Conservation (phyloP, 2,113 vertebrate species). For the Cairina moschata region DNA sequence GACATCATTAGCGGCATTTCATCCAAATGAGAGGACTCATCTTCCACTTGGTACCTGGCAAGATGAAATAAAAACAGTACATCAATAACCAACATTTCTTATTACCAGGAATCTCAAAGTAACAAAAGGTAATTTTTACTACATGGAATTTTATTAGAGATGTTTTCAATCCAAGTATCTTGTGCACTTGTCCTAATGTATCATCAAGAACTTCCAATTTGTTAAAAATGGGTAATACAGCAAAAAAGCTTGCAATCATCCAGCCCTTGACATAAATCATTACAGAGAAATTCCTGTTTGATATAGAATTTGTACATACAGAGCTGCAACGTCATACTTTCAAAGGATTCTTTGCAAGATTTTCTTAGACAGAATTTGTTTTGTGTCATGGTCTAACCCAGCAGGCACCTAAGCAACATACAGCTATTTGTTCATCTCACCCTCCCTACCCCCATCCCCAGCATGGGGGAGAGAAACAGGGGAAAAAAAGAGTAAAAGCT, state of each 20-base stretch:
- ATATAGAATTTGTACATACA: not conserved
- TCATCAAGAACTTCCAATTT: not conserved
- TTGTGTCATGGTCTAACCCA: no score
- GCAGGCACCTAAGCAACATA: no score
- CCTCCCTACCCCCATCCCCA: no score
- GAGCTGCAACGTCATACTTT: not conserved
- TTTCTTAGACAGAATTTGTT: not conserved
- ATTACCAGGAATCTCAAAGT: not conserved
- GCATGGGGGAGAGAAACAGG: no score
- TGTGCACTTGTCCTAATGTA: not conserved
- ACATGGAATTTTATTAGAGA: not conserved
- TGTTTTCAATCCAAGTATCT: not conserved
- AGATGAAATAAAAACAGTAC: not conserved
- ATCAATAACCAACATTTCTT: not conserved
- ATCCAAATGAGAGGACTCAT: conserved; percentile 92
- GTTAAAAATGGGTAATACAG: not conserved
- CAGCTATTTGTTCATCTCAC: no score
- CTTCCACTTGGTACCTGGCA: conserved; percentile 90
- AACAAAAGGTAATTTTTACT: not conserved
- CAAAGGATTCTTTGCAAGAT: not conserved
- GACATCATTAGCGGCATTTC: conserved; percentile 99
- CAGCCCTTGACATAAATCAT: not conserved
- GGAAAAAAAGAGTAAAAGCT: no score
- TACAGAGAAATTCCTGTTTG: not conserved
- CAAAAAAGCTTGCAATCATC: not conserved